These are phyloP conservation scores for Tauraco hartlaubi DNA, from an alignment of 2,797 vertebrate genomes.

Conservation along the genomic window DNA sequence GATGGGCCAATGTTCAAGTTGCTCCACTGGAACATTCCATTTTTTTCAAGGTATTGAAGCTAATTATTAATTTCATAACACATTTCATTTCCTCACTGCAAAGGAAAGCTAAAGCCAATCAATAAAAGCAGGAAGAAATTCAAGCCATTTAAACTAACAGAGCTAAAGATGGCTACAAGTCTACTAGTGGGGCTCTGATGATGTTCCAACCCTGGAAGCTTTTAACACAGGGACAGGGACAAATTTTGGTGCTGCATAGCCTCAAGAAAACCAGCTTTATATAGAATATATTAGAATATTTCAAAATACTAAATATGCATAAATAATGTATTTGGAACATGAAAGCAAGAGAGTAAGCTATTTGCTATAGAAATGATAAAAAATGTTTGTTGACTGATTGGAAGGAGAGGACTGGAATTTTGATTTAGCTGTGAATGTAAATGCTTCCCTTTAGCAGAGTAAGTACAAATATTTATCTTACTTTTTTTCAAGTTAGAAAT, in stretches of 20 bases:
- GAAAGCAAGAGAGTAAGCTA: neutral
- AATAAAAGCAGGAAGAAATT: neutral
- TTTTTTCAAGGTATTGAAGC: neutral
- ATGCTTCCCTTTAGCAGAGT: conserved; percentile 9
- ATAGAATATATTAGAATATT: conserved; percentile 33
- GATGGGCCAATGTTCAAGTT: neutral
- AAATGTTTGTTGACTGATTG: conserved; percentile 27
- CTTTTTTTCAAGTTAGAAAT: neutral
- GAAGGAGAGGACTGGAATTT: neutral
- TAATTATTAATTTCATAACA: neutral
- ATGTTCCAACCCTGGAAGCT: neutral
- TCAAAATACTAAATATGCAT: conserved; percentile 13
- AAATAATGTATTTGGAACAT: conserved; percentile 32
- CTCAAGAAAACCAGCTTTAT: neutral
- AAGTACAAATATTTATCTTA: conserved; percentile 43
- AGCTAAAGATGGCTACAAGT: neutral
- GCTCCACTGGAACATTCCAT: neutral
- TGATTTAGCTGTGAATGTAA: neutral
- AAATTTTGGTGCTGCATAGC: neutral
- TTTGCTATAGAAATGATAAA: conserved; percentile 22
- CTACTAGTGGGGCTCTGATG: neutral
- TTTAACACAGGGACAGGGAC: neutral
- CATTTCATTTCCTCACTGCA: neutral
- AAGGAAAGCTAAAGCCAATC: neutral
- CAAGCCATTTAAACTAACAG: neutral